These are phyloP conservation scores for Brachyhypopomus occidentalis DNA, from an alignment of 2,113 vertebrate genomes.

Conservation along the genomic window DNA sequence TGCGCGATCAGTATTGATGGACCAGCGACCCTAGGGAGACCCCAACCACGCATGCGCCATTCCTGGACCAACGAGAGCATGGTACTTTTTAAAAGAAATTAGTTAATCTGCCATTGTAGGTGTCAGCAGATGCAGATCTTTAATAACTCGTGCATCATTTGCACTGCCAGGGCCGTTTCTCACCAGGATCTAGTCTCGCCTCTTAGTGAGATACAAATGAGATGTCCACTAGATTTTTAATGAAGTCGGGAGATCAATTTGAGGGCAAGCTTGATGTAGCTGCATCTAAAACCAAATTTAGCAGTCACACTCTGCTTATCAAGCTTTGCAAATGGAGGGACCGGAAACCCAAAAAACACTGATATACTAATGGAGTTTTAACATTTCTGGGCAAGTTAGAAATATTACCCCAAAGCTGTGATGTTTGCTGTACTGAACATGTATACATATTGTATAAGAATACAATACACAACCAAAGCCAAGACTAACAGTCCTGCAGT, in stretches of 20 bases:
- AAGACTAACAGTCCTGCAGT: not conserved
- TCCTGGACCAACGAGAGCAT: not conserved
- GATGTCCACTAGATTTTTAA: too few relatives aligned
- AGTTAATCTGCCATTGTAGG: too few relatives aligned
- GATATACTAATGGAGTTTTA: not conserved
- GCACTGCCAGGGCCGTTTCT: too few relatives aligned
- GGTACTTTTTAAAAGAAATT: not conserved
- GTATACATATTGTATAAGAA: conserved; percentile 18
- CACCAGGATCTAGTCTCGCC: too few relatives aligned
- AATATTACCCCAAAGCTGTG: not conserved
- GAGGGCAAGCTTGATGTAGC: too few relatives aligned
- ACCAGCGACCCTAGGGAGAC: not conserved
- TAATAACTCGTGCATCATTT: too few relatives aligned
- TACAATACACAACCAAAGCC: conserved; percentile 23
- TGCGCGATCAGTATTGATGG: not conserved
- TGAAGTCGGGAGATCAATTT: too few relatives aligned
- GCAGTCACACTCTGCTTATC: too few relatives aligned
- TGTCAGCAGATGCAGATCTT: too few relatives aligned
- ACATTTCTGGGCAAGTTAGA: conserved; percentile 1
- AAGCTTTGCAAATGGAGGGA: not conserved
- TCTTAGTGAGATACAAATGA: too few relatives aligned
- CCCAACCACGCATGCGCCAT: not conserved
- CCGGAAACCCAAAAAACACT: too few relatives aligned
- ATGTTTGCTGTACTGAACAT: conserved; percentile 7
- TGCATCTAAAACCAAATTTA: too few relatives aligned